Percentiles rank a stretch among this genome's conserved stretches.
Evolutionary conservation across 2,888 invertebrate species (phyloP).

Genomic region (Amblyjoppa fuscipennis): DNA sequence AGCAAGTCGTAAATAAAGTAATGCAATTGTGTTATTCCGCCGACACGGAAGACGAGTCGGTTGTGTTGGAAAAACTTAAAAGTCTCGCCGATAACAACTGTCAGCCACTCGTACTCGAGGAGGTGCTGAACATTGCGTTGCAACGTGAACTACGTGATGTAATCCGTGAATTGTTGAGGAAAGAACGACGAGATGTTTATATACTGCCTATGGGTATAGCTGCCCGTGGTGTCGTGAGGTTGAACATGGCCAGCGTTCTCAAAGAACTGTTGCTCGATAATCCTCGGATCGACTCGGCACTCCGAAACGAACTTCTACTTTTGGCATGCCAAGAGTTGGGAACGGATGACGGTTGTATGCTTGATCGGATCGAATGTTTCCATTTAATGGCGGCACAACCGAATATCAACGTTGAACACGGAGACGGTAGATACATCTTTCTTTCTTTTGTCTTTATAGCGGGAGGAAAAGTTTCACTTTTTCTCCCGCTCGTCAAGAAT

Average conservation of each 20-base stretch:
- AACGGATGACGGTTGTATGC: conserved; percentile 73
- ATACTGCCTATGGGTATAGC: conserved; percentile 85
- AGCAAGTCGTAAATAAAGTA: too few relatives aligned
- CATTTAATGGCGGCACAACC: conserved; percentile 86
- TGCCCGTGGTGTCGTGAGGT: conserved; percentile 87
- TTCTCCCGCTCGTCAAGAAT: too few relatives aligned
- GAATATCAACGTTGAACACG: conserved; percentile 87
- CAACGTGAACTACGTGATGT: conserved; percentile 78
- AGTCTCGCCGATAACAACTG: conserved; percentile 81
- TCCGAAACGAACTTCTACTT: conserved; percentile 74
- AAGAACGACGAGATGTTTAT: conserved; percentile 77
- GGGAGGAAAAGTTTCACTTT: too few relatives aligned
- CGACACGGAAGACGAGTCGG: too few relatives aligned
- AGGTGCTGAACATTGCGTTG: too few relatives aligned
- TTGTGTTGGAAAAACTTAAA: conserved; percentile 86
- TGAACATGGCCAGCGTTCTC: conserved; percentile 85
- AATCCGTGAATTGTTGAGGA: conserved; percentile 85
- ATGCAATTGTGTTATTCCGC: too few relatives aligned
- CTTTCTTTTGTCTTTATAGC: too few relatives aligned
- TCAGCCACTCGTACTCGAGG: too few relatives aligned
- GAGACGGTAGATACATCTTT: conserved; percentile 74
- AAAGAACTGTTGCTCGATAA: conserved; percentile 72
- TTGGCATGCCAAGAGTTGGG: conserved; percentile 75
- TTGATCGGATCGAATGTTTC: conserved; percentile 88
- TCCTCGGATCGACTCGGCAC: conserved; percentile 67